Evolutionary conservation across 2,797 vertebrate species (phyloP).

Genomic region (Eremophila alpestris): DNA sequence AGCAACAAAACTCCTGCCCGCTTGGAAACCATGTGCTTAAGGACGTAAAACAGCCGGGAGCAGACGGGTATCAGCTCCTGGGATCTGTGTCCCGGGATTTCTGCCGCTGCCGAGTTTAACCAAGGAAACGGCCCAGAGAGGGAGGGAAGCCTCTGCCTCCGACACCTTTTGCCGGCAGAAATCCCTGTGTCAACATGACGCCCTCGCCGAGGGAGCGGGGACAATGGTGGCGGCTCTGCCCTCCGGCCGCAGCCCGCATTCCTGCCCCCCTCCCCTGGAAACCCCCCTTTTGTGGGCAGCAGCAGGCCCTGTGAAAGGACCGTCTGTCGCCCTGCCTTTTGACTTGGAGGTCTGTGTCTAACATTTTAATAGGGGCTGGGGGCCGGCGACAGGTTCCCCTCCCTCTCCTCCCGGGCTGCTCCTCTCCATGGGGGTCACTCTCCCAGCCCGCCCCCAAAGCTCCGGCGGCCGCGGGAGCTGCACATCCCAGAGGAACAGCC

Average conservation of each 20-base stretch:
- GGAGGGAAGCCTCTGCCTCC: constrained; percentile 11
- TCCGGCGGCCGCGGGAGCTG: not conserved
- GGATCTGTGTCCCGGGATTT: not conserved
- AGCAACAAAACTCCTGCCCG: not conserved
- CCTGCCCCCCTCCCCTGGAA: constrained; percentile 67
- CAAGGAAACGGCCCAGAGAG: constrained; percentile 25
- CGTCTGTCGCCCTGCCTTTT: constrained; percentile 66
- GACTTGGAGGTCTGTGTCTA: constrained; percentile 52
- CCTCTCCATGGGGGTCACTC: not conserved
- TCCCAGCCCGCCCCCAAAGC: not conserved
- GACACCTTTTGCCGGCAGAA: constrained; percentile 47
- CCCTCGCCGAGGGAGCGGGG: constrained; percentile 22
- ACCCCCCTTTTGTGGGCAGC: constrained; percentile 63
- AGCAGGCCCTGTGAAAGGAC: constrained; percentile 62
- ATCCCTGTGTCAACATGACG: constrained; percentile 63
- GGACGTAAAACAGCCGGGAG: not conserved
- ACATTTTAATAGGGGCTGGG: constrained; percentile 59
- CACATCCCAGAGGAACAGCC: not conserved
- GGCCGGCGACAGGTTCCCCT: not conserved
- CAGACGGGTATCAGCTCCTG: not conserved
- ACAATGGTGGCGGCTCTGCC: constrained; percentile 59
- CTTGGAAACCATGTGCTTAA: not conserved
- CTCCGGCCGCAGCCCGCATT: constrained; percentile 58
- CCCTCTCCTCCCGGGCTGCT: not conserved
- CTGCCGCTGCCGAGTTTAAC: not conserved